These are phyloP conservation scores for Drepana falcataria DNA, from an alignment of 2,888 invertebrate genomes.

Conservation along the genomic window DNA sequence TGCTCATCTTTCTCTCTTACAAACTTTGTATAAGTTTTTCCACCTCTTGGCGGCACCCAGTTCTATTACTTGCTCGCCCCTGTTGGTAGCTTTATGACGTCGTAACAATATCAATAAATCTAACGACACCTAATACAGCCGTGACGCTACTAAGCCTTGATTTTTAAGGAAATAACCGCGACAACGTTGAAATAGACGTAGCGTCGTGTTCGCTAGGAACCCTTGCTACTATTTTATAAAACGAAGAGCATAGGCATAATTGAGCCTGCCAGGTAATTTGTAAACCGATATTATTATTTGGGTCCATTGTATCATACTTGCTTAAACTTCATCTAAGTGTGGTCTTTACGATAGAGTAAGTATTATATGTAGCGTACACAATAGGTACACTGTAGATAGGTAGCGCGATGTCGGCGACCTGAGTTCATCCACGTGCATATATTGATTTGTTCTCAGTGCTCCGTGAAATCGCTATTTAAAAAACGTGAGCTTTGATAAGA, in stretches of 20 bases:
- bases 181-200: conserved; percentile 22
- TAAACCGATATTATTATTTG: background rate
- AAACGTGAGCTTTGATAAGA: background rate
- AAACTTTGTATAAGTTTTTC: conserved; percentile 19
- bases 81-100: conserved; percentile 26
- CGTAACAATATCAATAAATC: conserved; percentile 29
- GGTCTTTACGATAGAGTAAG: background rate
- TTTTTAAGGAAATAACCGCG: conserved; percentile 21
- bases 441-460: conserved; percentile 27
- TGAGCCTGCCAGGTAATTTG: no score
- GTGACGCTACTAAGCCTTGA: conserved; percentile 15
- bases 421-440: conserved; percentile 37
- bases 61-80: conserved; percentile 18
- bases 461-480: background rate
- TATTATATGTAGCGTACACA: no score
- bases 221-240: conserved; percentile 29
- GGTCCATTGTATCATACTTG: background rate
- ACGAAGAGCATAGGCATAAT: conserved; percentile 6
- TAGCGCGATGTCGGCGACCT: conserved; percentile 11
- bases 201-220: conserved; percentile 21
- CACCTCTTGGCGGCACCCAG: conserved; percentile 17
- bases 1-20: conserved; percentile 18
- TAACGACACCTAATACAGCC: conserved; percentile 16
- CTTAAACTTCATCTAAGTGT: background rate
- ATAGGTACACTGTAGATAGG: background rate